Evolutionary conservation across 2,888 invertebrate genomes (phyloP).

Genomic region (Lochmaea crataegi): DNA sequence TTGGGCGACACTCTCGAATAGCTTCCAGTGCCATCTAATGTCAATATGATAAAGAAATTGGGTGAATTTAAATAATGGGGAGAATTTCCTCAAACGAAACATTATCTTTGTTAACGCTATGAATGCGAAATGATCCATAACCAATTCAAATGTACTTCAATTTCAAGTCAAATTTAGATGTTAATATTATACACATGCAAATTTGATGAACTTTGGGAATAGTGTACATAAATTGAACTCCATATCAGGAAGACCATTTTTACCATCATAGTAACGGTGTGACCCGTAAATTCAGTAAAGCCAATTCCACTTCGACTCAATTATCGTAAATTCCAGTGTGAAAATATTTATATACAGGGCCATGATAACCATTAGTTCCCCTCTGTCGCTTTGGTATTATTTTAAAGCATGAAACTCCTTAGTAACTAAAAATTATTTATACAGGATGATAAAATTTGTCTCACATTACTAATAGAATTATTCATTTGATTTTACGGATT

Average conservation of each 20-base stretch:
- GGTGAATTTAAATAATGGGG: too few species aligned
- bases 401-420: too few species aligned
- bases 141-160: not conserved
- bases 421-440: too few species aligned
- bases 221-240: not conserved
- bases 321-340: not conserved
- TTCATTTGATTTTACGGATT: too few species aligned
- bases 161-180: slow-evolving; percentile 13
- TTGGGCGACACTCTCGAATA: too few species aligned
- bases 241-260: not conserved
- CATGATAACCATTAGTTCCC: too few species aligned
- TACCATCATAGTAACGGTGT: not conserved
- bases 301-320: not conserved
- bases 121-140: not conserved
- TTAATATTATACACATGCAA: slow-evolving; percentile 11
- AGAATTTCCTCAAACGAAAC: too few species aligned
- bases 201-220: slow-evolving; percentile 11
- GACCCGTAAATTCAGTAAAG: not conserved
- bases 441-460: too few species aligned
- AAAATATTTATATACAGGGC: not conserved
- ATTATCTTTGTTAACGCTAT: not conserved
- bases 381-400: too few species aligned
- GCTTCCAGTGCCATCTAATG: too few species aligned
- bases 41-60: too few species aligned
- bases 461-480: too few species aligned